These are phyloP conservation scores for Blastobasis adustella DNA, from an alignment of 2,888 invertebrate genomes.

Conservation along the genomic window DNA sequence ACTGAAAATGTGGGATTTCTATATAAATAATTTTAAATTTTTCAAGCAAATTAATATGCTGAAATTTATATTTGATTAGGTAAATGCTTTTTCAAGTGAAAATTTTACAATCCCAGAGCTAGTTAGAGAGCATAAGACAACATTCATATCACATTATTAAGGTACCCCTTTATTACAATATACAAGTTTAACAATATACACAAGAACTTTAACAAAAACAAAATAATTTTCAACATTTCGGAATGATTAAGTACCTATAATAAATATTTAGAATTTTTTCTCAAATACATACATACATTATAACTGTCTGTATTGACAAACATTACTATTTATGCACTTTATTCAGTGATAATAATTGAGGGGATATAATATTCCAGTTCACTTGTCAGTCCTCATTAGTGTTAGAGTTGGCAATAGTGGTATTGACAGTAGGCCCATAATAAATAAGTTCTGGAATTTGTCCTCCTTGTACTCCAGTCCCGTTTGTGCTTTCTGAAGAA, in stretches of 20 bases:
- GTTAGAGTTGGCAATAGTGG: slow-evolving; percentile 49
- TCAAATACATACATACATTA: slow-evolving; percentile 4
- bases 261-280: slow-evolving; percentile 14
- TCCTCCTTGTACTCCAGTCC: slow-evolving; percentile 97
- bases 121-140: slow-evolving; percentile 63
- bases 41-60: too few relatives aligned
- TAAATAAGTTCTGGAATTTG: slow-evolving; percentile 98
- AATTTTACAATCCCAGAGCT: too few relatives aligned
- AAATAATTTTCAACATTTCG: slow-evolving; percentile 47
- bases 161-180: slow-evolving; percentile 44
- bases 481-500: slow-evolving; percentile 97
- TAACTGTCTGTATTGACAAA: slow-evolving; percentile 8
- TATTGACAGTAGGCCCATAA: slow-evolving; percentile 85
- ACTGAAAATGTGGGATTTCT: too few relatives aligned
- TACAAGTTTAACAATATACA: slow-evolving; percentile 59
- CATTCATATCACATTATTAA: slow-evolving; percentile 71
- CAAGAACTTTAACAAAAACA: slow-evolving; percentile 43
- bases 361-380: slow-evolving; percentile 30
- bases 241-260: slow-evolving; percentile 43
- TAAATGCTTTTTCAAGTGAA: too few relatives aligned
- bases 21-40: too few relatives aligned
- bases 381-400: slow-evolving; percentile 69
- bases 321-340: slow-evolving; percentile 17
- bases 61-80: too few relatives aligned
- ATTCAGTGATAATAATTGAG: slow-evolving; percentile 49